Evolutionary conservation across 2,888 invertebrate species (phyloP).

Genomic region (Diaprepes abbreviatus): DNA sequence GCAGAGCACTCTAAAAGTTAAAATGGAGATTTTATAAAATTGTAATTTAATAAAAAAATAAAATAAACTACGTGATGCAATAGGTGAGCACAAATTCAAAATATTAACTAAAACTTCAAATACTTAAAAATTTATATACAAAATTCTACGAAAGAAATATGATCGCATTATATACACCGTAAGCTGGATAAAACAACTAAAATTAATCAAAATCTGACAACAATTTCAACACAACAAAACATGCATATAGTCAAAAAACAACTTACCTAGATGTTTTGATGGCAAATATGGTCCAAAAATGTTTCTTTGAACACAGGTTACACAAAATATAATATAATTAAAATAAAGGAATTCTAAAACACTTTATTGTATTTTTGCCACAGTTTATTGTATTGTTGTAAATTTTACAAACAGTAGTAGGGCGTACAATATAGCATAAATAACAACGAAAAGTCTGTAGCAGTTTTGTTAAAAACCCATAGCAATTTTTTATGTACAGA

Average conservation of each 20-base stretch:
- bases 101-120: no score
- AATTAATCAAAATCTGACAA: conserved; percentile 61
- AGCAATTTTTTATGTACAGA: conserved; percentile 30
- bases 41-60: no score
- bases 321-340: neutral
- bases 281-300: conserved; percentile 6
- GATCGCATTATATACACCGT: conserved; percentile 23
- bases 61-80: no score
- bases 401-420: conserved; percentile 61
- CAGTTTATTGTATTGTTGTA: conserved; percentile 60
- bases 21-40: conserved; percentile 12
- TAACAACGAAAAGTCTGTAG: conserved; percentile 51
- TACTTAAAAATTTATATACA: conserved; percentile 22
- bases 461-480: conserved; percentile 53
- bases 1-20: conserved; percentile 75
- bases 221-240: conserved; percentile 61
- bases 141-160: conserved; percentile 17
- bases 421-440: conserved; percentile 57
- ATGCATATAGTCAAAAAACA: conserved; percentile 49
- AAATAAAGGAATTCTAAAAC: conserved; percentile 41
- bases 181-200: conserved; percentile 19
- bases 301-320: conserved; percentile 1
- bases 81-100: neutral
- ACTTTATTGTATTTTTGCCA: conserved; percentile 55
- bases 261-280: conserved; percentile 56